Conservation (phyloP, 2,888 invertebrate species). For the Nomada ferruginata region DNA sequence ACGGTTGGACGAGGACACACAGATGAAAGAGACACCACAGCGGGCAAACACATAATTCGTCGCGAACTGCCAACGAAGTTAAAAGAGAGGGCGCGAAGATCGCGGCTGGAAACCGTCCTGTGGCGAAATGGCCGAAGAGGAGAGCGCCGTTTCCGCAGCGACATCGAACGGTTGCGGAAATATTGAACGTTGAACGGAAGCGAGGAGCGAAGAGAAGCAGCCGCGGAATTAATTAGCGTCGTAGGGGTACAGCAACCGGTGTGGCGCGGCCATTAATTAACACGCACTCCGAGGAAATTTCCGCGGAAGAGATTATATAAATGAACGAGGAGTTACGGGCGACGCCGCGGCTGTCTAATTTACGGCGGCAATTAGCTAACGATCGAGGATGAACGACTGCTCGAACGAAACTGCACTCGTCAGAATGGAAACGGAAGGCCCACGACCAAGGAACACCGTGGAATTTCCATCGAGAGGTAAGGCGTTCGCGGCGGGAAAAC, state of each 20-base stretch:
- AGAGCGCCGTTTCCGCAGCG: background rate
- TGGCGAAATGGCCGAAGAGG: background rate
- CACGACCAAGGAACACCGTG: background rate
- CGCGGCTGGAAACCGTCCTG: too few species aligned
- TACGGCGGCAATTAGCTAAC: conserved; percentile 65
- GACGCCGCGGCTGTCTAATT: conserved; percentile 60
- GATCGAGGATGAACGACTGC: conserved; percentile 61
- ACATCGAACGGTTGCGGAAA: background rate
- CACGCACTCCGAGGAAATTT: conserved; percentile 67
- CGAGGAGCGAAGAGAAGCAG: conserved; percentile 28
- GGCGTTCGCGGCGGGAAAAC: too few species aligned
- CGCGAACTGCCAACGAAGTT: too few species aligned
- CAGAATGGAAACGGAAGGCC: conserved; percentile 36
- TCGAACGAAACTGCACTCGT: conserved; percentile 44
- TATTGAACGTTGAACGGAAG: conserved; percentile 13
- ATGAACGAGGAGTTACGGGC: conserved; percentile 62
- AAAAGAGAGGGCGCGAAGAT: too few species aligned
- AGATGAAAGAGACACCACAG: conserved; percentile 18
- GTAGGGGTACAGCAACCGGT: conserved; percentile 2
- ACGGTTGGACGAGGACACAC: conserved; percentile 17
- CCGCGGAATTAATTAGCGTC: conserved; percentile 61
- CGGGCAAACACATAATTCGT: background rate
- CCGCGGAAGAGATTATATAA: conserved; percentile 67
- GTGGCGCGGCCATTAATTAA: conserved; percentile 62
- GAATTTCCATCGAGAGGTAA: conserved; percentile 11